phyloP scores from a whole-genome alignment of 2,113 vertebrate genomes.

The Kryptolebias marmoratus region DNA sequence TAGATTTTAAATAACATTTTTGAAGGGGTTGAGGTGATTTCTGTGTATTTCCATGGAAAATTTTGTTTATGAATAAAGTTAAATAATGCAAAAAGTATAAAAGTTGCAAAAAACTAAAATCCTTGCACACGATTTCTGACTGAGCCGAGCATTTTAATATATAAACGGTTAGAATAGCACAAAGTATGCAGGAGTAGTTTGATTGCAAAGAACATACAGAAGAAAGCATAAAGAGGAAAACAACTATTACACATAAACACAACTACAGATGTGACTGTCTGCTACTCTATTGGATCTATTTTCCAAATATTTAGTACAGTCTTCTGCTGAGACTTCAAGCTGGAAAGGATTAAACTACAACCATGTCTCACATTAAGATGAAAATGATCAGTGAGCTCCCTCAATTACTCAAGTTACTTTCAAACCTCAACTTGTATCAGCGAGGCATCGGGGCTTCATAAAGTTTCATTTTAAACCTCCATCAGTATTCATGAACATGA shows the following conservation, averaged over 20 bases:
- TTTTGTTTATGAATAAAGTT: no score
- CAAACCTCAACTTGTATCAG: constrained; percentile 40
- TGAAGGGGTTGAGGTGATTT: no score
- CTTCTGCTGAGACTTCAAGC: neutral
- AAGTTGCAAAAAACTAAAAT: no score
- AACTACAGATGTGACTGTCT: neutral
- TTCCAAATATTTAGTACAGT: neutral
- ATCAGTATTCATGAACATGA: constrained; percentile 73
- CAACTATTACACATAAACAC: neutral
- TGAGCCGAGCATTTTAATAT: no score
- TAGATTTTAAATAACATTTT: no score
- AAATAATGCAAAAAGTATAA: no score
- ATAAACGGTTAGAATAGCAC: no score
- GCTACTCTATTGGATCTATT: neutral
- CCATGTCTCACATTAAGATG: constrained; percentile 26
- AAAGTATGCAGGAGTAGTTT: no score
- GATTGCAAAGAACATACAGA: no score
- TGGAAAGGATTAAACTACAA: constrained; percentile 30
- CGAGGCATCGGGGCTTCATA: constrained; percentile 42
- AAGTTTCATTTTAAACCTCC: constrained; percentile 47
- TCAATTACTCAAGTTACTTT: constrained; percentile 51
- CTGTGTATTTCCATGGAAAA: no score
- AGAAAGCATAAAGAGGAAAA: no score
- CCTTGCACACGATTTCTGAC: no score
- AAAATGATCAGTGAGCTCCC: constrained; percentile 41